Conservation (phyloP, 1,140 invertebrate genomes). For the Bombus breviceps region DNA sequence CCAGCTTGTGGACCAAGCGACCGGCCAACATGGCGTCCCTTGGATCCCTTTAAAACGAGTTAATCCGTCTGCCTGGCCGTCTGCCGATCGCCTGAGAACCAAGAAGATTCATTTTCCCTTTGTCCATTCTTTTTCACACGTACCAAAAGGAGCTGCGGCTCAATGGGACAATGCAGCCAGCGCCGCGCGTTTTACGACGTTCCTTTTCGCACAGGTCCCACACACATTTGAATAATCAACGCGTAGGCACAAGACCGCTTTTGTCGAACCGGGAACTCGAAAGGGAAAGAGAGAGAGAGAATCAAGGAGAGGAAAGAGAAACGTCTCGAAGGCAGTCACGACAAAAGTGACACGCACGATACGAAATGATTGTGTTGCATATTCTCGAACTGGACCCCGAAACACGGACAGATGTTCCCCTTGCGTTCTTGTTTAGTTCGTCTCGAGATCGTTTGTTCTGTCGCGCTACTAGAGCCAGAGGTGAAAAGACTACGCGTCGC, state of each 20-base stretch:
- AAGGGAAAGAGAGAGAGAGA: not conserved
- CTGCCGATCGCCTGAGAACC: constrained; percentile 75
- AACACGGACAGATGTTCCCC: constrained; percentile 57
- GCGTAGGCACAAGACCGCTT: constrained; percentile 31
- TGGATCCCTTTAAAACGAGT: constrained; percentile 75
- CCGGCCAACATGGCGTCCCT: constrained; percentile 61
- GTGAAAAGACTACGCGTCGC: constrained; percentile 27
- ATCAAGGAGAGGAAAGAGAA: not conserved
- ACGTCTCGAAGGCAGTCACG: constrained; percentile 14
- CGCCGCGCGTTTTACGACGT: constrained; percentile 43
- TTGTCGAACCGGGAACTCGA: not conserved
- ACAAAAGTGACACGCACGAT: constrained; percentile 55
- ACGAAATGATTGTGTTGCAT: constrained; percentile 54
- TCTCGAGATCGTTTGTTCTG: constrained; percentile 11
- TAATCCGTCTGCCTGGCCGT: constrained; percentile 73
- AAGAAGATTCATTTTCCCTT: constrained; percentile 77
- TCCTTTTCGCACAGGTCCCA: constrained; percentile 56
- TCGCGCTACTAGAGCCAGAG: not conserved
- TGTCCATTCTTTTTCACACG: constrained; percentile 77
- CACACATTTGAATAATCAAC: constrained; percentile 58
- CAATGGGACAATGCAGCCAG: constrained; percentile 66
- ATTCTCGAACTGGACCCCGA: constrained; percentile 14
- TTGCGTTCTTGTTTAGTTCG: constrained; percentile 32
- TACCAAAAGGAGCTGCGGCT: constrained; percentile 64
- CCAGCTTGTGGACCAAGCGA: constrained; percentile 1